phyloP scores from a whole-genome alignment of 2,797 vertebrate species.

The Molossus molossus region DNA sequence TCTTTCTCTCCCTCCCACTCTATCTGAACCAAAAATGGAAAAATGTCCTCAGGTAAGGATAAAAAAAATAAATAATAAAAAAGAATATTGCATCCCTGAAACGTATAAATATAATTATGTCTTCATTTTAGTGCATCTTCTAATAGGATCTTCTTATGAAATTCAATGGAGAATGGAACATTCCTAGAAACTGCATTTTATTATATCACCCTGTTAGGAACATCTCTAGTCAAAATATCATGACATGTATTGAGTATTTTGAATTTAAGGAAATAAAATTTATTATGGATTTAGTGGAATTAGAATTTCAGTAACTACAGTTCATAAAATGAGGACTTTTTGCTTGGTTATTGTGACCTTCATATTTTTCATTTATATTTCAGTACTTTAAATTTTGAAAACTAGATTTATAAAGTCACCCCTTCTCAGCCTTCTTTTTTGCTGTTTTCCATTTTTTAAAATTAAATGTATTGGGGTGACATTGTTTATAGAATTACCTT shows the following conservation, averaged over 20 bases:
- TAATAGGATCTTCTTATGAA: neutral
- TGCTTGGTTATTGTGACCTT: neutral
- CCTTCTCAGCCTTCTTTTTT: neutral
- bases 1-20: too few relatives aligned
- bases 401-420: neutral
- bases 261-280: constrained; percentile 34
- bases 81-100: neutral
- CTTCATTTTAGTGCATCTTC: constrained; percentile 14
- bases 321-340: constrained; percentile 6
- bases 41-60: too few relatives aligned
- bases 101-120: neutral
- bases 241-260: neutral
- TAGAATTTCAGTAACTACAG: neutral
- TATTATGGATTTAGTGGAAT: constrained; percentile 11
- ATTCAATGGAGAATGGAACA: constrained; percentile 43
- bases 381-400: constrained; percentile 29
- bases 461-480: neutral
- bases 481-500: neutral
- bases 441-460: neutral
- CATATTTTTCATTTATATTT: constrained; percentile 41
- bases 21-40: too few relatives aligned
- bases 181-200: neutral
- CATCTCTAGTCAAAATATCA: neutral
- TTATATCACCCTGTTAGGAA: neutral
- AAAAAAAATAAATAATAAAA: too few relatives aligned